Conservation (phyloP, 37 sponge, comb jelly and placozoan genomes). For the Mnemiopsis leidyi region DNA sequence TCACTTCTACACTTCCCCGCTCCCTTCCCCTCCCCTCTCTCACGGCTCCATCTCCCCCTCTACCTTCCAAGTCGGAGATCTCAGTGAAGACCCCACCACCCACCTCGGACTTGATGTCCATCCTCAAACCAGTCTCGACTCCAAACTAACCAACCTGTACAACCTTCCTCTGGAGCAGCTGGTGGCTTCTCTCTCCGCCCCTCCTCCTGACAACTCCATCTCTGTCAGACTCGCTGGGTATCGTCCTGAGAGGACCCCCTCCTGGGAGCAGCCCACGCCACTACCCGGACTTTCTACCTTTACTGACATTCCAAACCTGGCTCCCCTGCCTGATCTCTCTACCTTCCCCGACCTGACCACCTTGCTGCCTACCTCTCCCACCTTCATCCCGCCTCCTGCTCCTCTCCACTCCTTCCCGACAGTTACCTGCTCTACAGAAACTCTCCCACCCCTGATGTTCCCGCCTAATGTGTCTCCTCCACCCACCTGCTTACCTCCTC, state of each 20-base stretch:
- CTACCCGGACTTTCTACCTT: neutral
- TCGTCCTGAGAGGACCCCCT: neutral
- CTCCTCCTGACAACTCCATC: constrained; percentile 22
- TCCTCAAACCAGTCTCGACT: neutral
- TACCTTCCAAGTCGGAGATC: neutral
- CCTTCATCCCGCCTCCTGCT: neutral
- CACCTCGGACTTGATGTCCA: neutral
- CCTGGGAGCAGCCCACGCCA: neutral
- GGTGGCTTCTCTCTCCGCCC: neutral
- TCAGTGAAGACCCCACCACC: neutral
- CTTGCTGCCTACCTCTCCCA: neutral
- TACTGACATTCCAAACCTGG: neutral
- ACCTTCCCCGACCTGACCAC: neutral
- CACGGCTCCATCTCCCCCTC: neutral
- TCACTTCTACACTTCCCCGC: neutral
- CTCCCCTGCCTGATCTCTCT: neutral
- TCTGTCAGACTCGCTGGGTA: neutral
- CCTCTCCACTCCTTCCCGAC: neutral
- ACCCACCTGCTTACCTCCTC: neutral
- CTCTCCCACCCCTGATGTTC: too few relatives aligned
- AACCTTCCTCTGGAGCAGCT: constrained; percentile 24
- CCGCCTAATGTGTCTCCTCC: too few relatives aligned
- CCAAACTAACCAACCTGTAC: neutral
- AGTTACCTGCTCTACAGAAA: neutral
- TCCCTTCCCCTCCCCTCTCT: constrained; percentile 4